phyloP scores from a whole-genome alignment of 23 tunicate species.

The Phallusia fumigata region DNA sequence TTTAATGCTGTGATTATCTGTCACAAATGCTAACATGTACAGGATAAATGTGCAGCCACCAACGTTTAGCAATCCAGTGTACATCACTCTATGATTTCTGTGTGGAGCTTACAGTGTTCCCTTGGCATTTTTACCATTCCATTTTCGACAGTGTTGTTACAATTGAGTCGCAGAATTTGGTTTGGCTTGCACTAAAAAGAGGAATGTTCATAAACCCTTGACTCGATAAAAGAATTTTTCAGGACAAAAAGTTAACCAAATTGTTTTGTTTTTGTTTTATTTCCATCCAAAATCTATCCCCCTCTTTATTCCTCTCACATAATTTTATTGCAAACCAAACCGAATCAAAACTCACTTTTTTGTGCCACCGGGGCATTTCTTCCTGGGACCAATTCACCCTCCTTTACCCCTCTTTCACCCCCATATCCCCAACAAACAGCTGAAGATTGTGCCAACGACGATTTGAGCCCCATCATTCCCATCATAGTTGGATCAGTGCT shows the following conservation, averaged over 20 bases:
- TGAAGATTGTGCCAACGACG: conserved; percentile 54
- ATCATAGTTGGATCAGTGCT: conserved; percentile 87
- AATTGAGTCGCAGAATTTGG: neutral
- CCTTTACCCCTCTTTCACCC: neutral
- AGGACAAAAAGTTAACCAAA: conserved; percentile 4
- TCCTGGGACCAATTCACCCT: neutral
- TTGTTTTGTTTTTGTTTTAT: conserved; percentile 28
- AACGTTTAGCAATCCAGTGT: too few relatives aligned
- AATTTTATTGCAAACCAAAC: conserved; percentile 8
- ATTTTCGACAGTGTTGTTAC: neutral
- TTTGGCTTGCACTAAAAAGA: conserved; percentile 10
- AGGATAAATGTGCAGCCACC: too few relatives aligned
- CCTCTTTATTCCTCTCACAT: neutral
- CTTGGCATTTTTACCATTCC: too few relatives aligned
- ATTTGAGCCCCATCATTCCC: conserved; percentile 85
- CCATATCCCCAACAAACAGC: conserved; percentile 35
- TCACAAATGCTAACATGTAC: too few relatives aligned
- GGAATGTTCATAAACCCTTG: conserved; percentile 6
- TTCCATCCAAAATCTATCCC: conserved; percentile 1
- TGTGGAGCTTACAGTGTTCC: too few relatives aligned
- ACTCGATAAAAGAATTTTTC: neutral
- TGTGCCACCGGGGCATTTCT: neutral
- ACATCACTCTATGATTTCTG: too few relatives aligned
- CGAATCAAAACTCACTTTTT: neutral
- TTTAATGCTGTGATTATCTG: too few relatives aligned